Conservation (phyloP, 2,888 invertebrate species). For the Ectobius pallidus region DNA sequence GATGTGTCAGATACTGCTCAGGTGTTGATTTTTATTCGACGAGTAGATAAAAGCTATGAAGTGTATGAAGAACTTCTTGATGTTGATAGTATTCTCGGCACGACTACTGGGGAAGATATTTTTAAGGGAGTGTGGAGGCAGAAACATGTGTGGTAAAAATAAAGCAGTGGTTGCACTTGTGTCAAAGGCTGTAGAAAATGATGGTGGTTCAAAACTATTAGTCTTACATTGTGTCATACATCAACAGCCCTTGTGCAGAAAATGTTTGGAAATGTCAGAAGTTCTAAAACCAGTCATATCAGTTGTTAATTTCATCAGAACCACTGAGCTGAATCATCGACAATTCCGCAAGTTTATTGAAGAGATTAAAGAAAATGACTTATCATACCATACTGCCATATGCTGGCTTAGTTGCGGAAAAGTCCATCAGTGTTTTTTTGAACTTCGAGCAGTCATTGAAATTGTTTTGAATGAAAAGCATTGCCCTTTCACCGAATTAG, state of each 20-base stretch:
- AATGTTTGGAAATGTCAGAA: conserved; percentile 50
- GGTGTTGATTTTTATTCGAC: too few species aligned
- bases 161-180: conserved; percentile 46
- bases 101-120: too few species aligned
- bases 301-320: conserved; percentile 49
- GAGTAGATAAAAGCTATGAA: too few species aligned
- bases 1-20: too few species aligned
- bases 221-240: conserved; percentile 49
- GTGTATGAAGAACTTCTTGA: too few species aligned
- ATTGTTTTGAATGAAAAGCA: conserved; percentile 46
- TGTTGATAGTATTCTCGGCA: too few species aligned
- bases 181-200: conserved; percentile 49
- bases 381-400: conserved; percentile 44
- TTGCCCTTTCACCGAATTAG: conserved; percentile 45
- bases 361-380: conserved; percentile 48
- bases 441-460: conserved; percentile 44
- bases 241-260: conserved; percentile 40
- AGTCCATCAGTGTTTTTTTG: conserved; percentile 44
- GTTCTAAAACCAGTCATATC: conserved; percentile 49
- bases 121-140: too few species aligned
- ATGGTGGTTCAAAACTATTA: conserved; percentile 48
- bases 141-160: conserved; percentile 32
- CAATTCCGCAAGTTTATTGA: conserved; percentile 47
- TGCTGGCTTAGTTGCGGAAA: conserved; percentile 44
- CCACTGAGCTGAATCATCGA: conserved; percentile 20